Evolutionary conservation across 1,140 invertebrate species (phyloP).

Genomic region (Dryas iulia): DNA sequence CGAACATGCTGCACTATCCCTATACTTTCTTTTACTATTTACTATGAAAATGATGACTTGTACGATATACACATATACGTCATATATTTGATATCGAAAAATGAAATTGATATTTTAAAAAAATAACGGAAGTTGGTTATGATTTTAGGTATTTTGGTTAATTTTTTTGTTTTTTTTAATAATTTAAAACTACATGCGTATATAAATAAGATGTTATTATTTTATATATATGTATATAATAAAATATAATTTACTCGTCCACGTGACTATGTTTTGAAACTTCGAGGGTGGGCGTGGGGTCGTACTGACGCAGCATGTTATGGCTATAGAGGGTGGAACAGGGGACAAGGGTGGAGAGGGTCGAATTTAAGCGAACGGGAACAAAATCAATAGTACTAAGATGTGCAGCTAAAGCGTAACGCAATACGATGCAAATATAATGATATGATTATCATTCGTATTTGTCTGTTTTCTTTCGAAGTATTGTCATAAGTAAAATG

Average conservation of each 20-base stretch:
- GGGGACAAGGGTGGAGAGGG: conserved; percentile 30
- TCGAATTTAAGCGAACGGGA: conserved; percentile 44
- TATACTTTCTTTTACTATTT: not conserved
- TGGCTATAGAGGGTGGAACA: conserved; percentile 19
- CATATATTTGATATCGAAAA: no score
- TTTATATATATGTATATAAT: not conserved
- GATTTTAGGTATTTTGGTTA: no score
- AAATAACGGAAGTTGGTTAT: no score
- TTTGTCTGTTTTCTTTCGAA: no score
- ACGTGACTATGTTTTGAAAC: conserved; percentile 53
- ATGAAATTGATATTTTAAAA: no score
- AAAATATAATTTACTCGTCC: conserved; percentile 4
- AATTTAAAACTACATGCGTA: no score
- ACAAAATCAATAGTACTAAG: conserved; percentile 65
- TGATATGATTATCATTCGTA: not conserved
- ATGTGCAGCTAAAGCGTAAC: conserved; percentile 38
- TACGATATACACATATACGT: not conserved
- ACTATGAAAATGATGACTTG: not conserved
- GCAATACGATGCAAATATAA: not conserved
- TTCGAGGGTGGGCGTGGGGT: conserved; percentile 31
- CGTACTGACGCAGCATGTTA: conserved; percentile 25
- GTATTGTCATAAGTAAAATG: no score
- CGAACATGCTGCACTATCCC: conserved; percentile 19
- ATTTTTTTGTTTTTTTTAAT: no score
- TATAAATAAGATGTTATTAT: not conserved